Evolutionary conservation across 2,888 invertebrate genomes (phyloP).

Genomic region (Elgonia sp.): DNA sequence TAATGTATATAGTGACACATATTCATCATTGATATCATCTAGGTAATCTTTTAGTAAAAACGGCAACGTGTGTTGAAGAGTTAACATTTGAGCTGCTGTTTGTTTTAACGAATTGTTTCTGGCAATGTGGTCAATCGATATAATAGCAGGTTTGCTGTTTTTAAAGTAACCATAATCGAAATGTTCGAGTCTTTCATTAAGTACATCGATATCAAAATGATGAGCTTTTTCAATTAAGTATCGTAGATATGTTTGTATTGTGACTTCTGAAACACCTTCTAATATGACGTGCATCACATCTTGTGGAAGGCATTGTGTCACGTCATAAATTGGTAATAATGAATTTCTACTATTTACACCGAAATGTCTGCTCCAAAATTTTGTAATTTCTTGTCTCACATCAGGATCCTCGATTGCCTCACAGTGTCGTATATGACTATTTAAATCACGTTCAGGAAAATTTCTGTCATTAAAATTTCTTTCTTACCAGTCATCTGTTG

Average conservation of each 20-base stretch:
- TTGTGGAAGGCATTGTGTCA: slow-evolving; percentile 2
- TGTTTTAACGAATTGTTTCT: slow-evolving; percentile 25
- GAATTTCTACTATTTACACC: slow-evolving; percentile 1
- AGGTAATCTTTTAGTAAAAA: slow-evolving; percentile 15
- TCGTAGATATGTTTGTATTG: background rate
- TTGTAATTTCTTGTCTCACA: background rate
- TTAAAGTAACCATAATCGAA: slow-evolving; percentile 2
- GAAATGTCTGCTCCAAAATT: slow-evolving; percentile 2
- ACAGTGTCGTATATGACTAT: background rate
- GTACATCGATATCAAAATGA: background rate
- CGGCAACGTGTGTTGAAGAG: slow-evolving; percentile 28
- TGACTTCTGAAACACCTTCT: slow-evolving; percentile 2
- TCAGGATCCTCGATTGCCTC: slow-evolving; percentile 2
- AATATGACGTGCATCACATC: slow-evolving; percentile 1
- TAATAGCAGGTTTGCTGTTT: background rate
- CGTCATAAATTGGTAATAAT: slow-evolving; percentile 1
- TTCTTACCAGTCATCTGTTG: background rate
- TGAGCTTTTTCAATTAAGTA: background rate
- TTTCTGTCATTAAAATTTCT: background rate
- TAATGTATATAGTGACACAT: slow-evolving; percentile 27
- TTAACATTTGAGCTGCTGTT: slow-evolving; percentile 25
- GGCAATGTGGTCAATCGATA: background rate
- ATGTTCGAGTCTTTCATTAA: background rate
- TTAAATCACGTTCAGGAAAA: background rate
- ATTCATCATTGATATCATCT: slow-evolving; percentile 1